phyloP scores from a whole-genome alignment of 1,140 invertebrate genomes.

The Aphaenogaster rudis region DNA sequence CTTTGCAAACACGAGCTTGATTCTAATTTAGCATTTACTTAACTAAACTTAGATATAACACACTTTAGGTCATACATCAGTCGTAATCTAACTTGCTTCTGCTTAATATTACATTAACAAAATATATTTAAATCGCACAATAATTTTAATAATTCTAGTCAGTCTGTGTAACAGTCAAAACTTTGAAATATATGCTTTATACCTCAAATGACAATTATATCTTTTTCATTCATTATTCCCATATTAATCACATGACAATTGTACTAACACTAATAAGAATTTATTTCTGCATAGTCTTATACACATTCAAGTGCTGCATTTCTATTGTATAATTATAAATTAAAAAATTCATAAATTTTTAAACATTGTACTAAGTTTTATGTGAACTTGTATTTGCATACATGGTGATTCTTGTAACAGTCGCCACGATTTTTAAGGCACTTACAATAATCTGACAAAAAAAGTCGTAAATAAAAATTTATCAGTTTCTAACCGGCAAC shows the following conservation, averaged over 20 bases:
- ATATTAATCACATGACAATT: slow-evolving; percentile 71
- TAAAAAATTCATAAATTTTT: slow-evolving; percentile 7
- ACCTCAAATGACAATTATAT: slow-evolving; percentile 75
- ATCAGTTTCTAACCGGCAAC: no score
- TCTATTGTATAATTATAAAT: background rate
- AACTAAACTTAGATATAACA: slow-evolving; percentile 24
- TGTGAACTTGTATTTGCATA: background rate
- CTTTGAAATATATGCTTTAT: slow-evolving; percentile 46
- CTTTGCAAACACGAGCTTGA: no score
- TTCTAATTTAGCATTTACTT: background rate
- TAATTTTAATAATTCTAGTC: slow-evolving; percentile 10
- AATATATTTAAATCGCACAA: background rate
- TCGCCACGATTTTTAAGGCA: no score
- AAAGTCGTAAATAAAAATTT: no score
- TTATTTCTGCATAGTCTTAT: background rate
- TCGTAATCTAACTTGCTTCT: background rate
- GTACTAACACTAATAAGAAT: background rate
- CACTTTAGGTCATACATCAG: background rate
- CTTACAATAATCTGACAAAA: no score
- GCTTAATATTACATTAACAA: slow-evolving; percentile 2
- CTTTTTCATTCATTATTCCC: background rate
- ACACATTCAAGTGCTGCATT: background rate
- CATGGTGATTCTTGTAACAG: no score
- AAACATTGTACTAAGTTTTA: background rate
- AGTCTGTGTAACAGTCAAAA: background rate